Evolutionary conservation across 2,113 vertebrate genomes (phyloP), one percentile per base, ranked within the genome.

Genomic region (Notarius quadriscutis): DNA sequence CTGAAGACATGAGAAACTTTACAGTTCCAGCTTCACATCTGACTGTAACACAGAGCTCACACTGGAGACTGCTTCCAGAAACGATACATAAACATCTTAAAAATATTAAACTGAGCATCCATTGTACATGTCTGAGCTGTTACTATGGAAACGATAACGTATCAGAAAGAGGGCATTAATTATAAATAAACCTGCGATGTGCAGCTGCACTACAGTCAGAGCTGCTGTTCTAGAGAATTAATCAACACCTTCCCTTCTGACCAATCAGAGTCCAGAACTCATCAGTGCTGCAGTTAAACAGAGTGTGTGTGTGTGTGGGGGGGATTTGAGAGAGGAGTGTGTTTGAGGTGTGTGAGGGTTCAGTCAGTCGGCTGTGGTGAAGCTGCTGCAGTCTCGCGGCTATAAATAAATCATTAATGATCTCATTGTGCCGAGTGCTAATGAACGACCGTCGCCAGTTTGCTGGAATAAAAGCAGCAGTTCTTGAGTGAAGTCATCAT

Each of bases 391-490:
- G 48, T 50, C 72, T 10, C 41, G 5, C 48, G 0, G 48, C 20
- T 51, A 51, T 75, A 87, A 93, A 90, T 86, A 67, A 92, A 91
- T 89, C 15, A 77, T 60, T 87, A 93, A 95, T 95, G 92, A 94
- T 93, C 93, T 90, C 91, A 91, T 92, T 93, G 89, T 94, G 92
- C 91, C 90, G 83, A 17, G 80, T 88, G 84, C 85, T 91, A 89
- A 92, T 88, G 65, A 90, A 90, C 90, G 67, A 87, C 80, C 85
- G 87, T 80, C 69, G 83, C 67, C 79, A 86, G 87, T 91, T 60
- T 88, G 84, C 79, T 81, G 7, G 88, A 91, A 55, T 85, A 87
- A 88, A 86, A 69, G 71, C 88, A 41, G 25, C 53, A 25, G 82
- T 83, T 69, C 89, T 83, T 60, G 34, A 85, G 81, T 51, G 81